These are phyloP conservation scores for Kryptolebias marmoratus DNA, from an alignment of 2,113 vertebrate genomes.

Conservation along the genomic window DNA sequence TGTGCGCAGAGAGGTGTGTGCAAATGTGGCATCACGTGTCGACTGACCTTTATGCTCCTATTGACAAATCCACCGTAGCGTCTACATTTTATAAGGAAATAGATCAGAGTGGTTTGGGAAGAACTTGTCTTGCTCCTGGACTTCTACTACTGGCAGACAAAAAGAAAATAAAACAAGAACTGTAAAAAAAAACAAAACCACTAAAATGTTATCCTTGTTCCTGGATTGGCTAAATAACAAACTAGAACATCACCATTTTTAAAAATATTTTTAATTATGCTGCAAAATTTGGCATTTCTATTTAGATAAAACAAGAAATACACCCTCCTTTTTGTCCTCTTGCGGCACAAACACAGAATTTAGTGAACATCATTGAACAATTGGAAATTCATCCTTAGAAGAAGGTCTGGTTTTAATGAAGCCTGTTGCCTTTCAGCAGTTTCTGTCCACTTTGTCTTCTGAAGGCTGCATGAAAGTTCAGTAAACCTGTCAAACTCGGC, in stretches of 20 bases:
- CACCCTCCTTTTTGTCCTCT: neutral
- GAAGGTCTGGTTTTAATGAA: conserved; percentile 53
- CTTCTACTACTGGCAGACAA: no score
- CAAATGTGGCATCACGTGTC: conserved; percentile 4
- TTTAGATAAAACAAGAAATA: neutral
- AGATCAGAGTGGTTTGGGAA: no score
- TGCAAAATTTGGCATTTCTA: no score
- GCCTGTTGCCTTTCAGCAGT: conserved; percentile 15
- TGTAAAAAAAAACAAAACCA: neutral
- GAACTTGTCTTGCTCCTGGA: no score
- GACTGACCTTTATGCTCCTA: neutral
- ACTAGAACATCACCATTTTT: no score
- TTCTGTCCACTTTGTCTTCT: conserved; percentile 17
- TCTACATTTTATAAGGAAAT: no score
- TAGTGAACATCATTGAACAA: conserved; percentile 3
- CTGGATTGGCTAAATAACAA: neutral
- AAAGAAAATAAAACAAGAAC: neutral
- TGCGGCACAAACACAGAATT: neutral
- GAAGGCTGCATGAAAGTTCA: conserved; percentile 31
- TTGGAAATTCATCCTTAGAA: conserved; percentile 7
- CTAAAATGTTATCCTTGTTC: neutral
- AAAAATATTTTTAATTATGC: no score
- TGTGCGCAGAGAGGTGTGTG: neutral
- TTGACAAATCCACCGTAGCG: neutral
- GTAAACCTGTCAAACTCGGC: conserved; percentile 42